phyloP scores from a whole-genome alignment of 2,113 vertebrate species.

The Arizona elegans region DNA sequence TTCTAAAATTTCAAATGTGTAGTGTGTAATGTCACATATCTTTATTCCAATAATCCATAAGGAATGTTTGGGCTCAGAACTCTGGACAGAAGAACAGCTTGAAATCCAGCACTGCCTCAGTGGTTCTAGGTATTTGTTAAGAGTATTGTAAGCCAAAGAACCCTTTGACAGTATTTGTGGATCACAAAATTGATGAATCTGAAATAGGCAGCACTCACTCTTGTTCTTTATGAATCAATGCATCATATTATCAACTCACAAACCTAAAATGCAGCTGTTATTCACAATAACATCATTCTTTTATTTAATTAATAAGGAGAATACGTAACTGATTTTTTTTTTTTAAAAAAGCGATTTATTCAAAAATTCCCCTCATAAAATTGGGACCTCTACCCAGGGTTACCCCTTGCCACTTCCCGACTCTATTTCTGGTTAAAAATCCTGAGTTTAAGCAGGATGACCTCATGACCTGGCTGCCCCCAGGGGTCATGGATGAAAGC shows the following conservation, averaged over 20 bases:
- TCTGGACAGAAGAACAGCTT: background rate
- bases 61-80: background rate
- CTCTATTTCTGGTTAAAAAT: conserved; percentile 67
- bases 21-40: background rate
- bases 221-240: conserved; percentile 51
- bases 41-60: background rate
- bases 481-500: conserved; percentile 74
- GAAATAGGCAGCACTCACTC: conserved; percentile 43
- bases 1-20: background rate
- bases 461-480: conserved; percentile 68
- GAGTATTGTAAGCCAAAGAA: background rate
- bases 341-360: conserved; percentile 53
- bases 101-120: background rate
- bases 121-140: fast-evolving
- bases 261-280: conserved; percentile 59
- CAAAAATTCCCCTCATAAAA: conserved; percentile 61
- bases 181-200: conserved; percentile 14
- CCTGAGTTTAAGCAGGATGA: conserved; percentile 66
- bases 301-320: conserved; percentile 43
- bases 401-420: conserved; percentile 52
- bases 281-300: conserved; percentile 59
- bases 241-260: conserved; percentile 60
- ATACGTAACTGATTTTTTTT: conserved; percentile 54
- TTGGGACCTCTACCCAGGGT: conserved; percentile 61
- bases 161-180: conserved; percentile 3